Evolutionary conservation across 2,888 invertebrate species (phyloP), one percentile per base, ranked within the genome.

Genomic region (Pharmacophagus antenor): DNA sequence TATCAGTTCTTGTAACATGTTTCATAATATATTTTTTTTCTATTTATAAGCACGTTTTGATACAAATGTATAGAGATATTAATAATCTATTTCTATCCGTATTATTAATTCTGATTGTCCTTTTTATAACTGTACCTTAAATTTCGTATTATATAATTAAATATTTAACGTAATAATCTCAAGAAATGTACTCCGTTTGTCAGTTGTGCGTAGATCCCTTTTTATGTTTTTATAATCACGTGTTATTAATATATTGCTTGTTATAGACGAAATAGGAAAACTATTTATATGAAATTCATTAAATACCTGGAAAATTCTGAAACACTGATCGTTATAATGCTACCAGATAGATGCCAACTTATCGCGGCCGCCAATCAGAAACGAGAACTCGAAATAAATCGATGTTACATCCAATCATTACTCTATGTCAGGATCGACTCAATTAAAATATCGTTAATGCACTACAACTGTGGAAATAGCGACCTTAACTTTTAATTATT

Each of bases 401-500:
- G 88, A 86, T 84, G 88, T 87, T 84, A 84, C 89, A 84, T 89
- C 89, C 89, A 90, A 90, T 89, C 89, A 90, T 90, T 90, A 90
- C 83, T 90, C 88, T 71, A 88, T 82, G 90, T 90, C 90, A 85
- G 85, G 85, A 84, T 88, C 85, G 81, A 88, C 88, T 89, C 89
- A 89, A 90, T 90, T 90, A 90, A 90, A 90, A 90, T 89, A 89
- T 90, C 90, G 88, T 90, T 89, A 90, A 89, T 85, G 82, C 67
- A 67, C 65, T 63, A 69, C 69, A 75, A 74, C 68, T 73, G 70
- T 72, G 71, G 74, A 69, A 87, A 85, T 80, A 64, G 62, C 72
- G 68, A 84, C 85, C 77, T 77, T 85, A 44, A 79, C 59, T n/a
- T 0, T 2, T 23, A n/a, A 44, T 41, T 17, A 57, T 70, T 80